These are phyloP conservation scores for Drosophila rufa DNA, from an alignment of 1,140 invertebrate genomes.

Conservation along the genomic window DNA sequence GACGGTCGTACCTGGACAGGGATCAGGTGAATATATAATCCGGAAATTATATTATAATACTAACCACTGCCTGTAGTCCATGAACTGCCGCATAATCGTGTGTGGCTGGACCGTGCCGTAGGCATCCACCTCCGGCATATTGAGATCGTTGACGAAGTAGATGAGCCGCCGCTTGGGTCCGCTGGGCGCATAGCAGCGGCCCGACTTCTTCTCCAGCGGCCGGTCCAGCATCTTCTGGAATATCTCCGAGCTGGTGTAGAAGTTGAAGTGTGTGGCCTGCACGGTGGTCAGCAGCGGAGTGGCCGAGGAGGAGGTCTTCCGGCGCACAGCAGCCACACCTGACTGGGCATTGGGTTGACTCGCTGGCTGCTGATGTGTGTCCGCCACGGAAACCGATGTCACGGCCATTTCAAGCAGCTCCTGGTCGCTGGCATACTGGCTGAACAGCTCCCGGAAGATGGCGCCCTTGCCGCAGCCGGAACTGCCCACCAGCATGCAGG, in stretches of 20 bases:
- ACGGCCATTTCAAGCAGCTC: conserved; percentile 74
- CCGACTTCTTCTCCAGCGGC: conserved; percentile 97
- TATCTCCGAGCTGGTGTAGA: conserved; percentile 97
- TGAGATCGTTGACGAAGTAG: conserved; percentile 98
- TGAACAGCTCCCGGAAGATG: conserved; percentile 93
- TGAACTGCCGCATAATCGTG: conserved; percentile 96
- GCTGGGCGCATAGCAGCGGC: conserved; percentile 96
- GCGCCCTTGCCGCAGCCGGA: conserved; percentile 96
- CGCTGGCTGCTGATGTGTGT: conserved; percentile 31
- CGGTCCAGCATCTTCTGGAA: conserved; percentile 96
- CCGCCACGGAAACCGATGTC: conserved; percentile 46
- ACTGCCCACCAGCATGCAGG: conserved; percentile 95
- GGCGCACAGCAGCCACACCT: conserved; percentile 28
- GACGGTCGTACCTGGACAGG: conserved; percentile 89
- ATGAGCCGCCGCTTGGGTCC: conserved; percentile 94
- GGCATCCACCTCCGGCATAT: conserved; percentile 98
- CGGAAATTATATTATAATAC: neutral
- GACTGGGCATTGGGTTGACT: neutral
- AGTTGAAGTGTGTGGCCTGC: conserved; percentile 97
- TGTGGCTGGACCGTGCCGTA: conserved; percentile 98
- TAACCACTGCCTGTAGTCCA: conserved; percentile 96
- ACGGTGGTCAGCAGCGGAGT: conserved; percentile 86
- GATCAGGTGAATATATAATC: neutral
- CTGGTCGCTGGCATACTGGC: conserved; percentile 85
- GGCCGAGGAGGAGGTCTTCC: conserved; percentile 60